phyloP scores from a whole-genome alignment of 2,113 vertebrate species.

The Nibea albiflora region DNA sequence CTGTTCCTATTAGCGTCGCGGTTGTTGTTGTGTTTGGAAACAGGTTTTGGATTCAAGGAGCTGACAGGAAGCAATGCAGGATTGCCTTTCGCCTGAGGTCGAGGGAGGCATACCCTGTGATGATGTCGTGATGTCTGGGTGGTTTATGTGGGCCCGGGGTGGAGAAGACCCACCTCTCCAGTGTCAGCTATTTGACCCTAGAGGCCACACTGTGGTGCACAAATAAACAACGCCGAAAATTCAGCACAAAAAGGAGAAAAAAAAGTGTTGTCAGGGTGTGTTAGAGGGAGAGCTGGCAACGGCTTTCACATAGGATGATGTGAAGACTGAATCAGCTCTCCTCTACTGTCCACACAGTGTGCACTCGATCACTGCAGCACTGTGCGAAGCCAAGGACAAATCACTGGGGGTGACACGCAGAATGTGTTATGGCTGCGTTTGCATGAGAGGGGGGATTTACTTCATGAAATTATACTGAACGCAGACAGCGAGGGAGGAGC shows the following conservation, averaged over 20 bases:
- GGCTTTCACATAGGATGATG: slow-evolving; percentile 73
- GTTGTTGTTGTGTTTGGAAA: slow-evolving; percentile 42
- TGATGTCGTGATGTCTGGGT: slow-evolving; percentile 22
- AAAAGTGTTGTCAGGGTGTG: slow-evolving; percentile 60
- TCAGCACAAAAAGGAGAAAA: slow-evolving; percentile 53
- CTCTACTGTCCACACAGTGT: slow-evolving; percentile 60
- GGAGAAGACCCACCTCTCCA: slow-evolving; percentile 40
- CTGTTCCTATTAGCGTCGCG: slow-evolving; percentile 26
- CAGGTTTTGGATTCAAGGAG: slow-evolving; percentile 58
- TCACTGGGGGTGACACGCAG: slow-evolving; percentile 47
- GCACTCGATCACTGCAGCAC: slow-evolving; percentile 51
- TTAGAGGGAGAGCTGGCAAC: slow-evolving; percentile 64
- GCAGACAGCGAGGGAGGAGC: slow-evolving; percentile 1
- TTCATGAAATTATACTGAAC: slow-evolving; percentile 31
- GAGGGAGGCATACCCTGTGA: slow-evolving; percentile 51
- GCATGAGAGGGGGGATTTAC: slow-evolving; percentile 30
- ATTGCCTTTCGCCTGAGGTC: slow-evolving; percentile 63
- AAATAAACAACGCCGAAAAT: slow-evolving; percentile 59
- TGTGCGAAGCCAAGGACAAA: slow-evolving; percentile 63
- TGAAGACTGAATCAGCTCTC: slow-evolving; percentile 76
- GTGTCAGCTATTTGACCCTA: slow-evolving; percentile 65
- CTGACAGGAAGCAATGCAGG: slow-evolving; percentile 52
- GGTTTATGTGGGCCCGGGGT: slow-evolving; percentile 13
- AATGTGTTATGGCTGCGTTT: slow-evolving; percentile 47
- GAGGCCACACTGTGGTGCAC: slow-evolving; percentile 25